These are phyloP conservation scores for Aradus depressus DNA, from an alignment of 2,888 invertebrate species.

Conservation along the genomic window DNA sequence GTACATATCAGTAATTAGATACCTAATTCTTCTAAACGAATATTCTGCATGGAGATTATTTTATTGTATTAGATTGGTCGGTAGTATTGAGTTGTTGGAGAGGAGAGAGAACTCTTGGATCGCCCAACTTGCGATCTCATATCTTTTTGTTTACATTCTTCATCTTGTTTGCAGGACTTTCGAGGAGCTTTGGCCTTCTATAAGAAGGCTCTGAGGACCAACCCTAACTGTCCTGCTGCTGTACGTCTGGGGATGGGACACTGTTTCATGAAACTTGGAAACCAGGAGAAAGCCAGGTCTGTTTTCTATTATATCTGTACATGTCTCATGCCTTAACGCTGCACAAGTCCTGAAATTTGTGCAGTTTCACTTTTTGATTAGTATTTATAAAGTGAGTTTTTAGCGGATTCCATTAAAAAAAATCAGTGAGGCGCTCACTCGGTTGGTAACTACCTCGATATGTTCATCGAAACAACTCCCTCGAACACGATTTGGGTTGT, in stretches of 20 bases:
- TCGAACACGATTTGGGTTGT: too few species aligned
- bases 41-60: too few species aligned
- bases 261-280: slow-evolving; percentile 92
- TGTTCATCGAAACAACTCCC: too few species aligned
- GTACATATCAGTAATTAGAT: too few species aligned
- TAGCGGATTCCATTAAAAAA: background rate
- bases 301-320: slow-evolving; percentile 4
- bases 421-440: too few species aligned
- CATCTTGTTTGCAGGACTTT: slow-evolving; percentile 49
- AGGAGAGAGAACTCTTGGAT: too few species aligned
- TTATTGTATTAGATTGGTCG: too few species aligned
- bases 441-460: too few species aligned
- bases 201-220: slow-evolving; percentile 91
- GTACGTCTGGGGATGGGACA: slow-evolving; percentile 97
- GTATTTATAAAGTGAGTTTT: background rate
- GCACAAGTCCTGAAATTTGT: background rate
- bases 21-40: too few species aligned
- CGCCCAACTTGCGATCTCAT: too few species aligned
- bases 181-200: slow-evolving; percentile 93
- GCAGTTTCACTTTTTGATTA: background rate
- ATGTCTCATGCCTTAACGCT: background rate
- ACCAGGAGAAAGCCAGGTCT: slow-evolving; percentile 85
- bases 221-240: slow-evolving; percentile 93
- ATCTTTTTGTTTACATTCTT: background rate
- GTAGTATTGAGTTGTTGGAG: too few species aligned